A percentile compares a stretch with the other conserved stretches of the same genome.
phyloP scores from a whole-genome alignment of 1,140 invertebrate species.

The Drosophila pseudoananassae region DNA sequence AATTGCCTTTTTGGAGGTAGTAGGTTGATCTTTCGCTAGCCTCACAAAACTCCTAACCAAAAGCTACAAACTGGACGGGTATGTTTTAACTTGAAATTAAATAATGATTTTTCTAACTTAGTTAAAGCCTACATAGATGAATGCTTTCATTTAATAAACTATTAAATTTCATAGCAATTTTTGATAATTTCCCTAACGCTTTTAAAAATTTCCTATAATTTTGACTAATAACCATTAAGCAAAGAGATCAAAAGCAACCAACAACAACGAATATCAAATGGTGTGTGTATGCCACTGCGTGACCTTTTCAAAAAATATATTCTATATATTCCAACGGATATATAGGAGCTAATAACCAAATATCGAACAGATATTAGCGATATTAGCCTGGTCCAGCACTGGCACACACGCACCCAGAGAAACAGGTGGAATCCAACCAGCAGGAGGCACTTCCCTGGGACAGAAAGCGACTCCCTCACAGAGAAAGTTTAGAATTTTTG shows the following conservation, averaged over 20 bases:
- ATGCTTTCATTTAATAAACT: not conserved
- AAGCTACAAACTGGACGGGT: no score
- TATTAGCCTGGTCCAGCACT: constrained; percentile 51
- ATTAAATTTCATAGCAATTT: no score
- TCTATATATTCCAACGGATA: not conserved
- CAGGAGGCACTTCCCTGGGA: constrained; percentile 3
- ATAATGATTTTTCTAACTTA: not conserved
- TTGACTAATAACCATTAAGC: constrained; percentile 31
- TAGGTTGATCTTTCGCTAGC: constrained; percentile 58
- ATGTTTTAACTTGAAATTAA: no score
- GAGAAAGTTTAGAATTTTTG: not conserved
- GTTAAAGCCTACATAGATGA: not conserved
- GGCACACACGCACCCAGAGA: constrained; percentile 54
- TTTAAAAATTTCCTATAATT: not conserved
- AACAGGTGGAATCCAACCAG: constrained; percentile 6
- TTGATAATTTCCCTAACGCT: not conserved
- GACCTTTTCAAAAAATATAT: constrained; percentile 1
- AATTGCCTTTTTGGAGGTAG: constrained; percentile 53
- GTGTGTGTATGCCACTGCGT: constrained; percentile 65
- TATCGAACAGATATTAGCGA: constrained; percentile 8
- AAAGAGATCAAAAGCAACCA: constrained; percentile 84
- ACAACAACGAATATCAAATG: constrained; percentile 84
- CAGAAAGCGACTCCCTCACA: not conserved
- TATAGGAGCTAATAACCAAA: constrained; percentile 22
- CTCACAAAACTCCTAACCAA: not conserved